These are phyloP conservation scores for Sorex maritimensis DNA, from an alignment of 2,797 vertebrate species.

Conservation along the genomic window DNA sequence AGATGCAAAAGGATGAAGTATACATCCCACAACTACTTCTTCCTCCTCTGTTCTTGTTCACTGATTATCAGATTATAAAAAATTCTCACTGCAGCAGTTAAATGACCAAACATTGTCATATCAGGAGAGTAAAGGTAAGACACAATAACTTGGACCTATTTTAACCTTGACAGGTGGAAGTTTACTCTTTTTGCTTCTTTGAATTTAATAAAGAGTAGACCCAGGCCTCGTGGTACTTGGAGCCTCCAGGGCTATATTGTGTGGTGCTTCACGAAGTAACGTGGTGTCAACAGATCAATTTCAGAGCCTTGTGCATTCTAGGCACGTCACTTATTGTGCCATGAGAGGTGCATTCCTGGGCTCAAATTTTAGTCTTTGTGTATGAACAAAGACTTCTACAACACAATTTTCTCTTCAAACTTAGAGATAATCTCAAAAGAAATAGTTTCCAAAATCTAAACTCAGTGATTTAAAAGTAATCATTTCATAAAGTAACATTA, in stretches of 20 bases:
- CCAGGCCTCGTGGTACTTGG: too few species aligned
- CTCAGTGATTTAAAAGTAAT: not conserved
- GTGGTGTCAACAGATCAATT: too few species aligned
- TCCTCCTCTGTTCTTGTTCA: not conserved
- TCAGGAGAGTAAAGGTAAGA: constrained; percentile 16
- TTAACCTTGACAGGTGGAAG: not conserved
- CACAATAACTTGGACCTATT: not conserved
- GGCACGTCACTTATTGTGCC: too few species aligned
- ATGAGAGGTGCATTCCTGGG: too few species aligned
- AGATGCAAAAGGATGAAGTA: not conserved
- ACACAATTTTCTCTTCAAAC: not conserved
- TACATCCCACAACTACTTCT: not conserved
- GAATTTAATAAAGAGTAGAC: too few species aligned
- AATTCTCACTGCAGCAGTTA: not conserved
- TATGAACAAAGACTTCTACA: not conserved
- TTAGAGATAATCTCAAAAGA: not conserved
- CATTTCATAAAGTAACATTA: not conserved
- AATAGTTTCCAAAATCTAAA: not conserved
- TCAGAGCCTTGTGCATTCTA: too few species aligned
- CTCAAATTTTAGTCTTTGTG: not conserved
- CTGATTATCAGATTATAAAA: not conserved
- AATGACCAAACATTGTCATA: not conserved
- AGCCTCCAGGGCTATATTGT: too few species aligned
- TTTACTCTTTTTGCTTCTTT: too few species aligned
- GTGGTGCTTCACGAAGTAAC: too few species aligned